phyloP scores from a whole-genome alignment of 2,113 vertebrate species.

The Microcebus griseorufus region DNA sequence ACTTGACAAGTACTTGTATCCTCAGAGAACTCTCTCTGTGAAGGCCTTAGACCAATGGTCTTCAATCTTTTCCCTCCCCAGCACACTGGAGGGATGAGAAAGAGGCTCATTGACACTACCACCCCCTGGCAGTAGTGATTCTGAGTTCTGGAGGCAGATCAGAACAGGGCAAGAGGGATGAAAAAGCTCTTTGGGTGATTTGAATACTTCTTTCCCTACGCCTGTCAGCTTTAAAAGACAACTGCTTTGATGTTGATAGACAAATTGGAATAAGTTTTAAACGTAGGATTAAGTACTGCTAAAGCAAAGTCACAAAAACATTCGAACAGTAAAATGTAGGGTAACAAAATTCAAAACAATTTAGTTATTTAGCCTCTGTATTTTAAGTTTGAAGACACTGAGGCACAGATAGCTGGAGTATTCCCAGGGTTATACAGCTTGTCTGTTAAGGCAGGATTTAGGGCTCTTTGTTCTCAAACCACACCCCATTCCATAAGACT shows the following conservation, averaged over 20 bases:
- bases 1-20: background rate
- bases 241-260: background rate
- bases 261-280: conserved; percentile 15
- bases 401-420: background rate
- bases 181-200: background rate
- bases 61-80: background rate
- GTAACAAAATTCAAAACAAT: background rate
- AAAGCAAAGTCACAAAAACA: background rate
- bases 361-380: background rate
- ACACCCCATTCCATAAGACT: background rate
- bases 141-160: background rate
- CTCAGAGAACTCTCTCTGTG: background rate
- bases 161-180: background rate
- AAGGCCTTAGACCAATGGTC: background rate
- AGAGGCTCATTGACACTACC: background rate
- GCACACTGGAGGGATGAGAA: background rate
- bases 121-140: background rate
- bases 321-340: background rate
- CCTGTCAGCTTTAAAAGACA: conserved; percentile 21
- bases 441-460: background rate
- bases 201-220: background rate
- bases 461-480: background rate
- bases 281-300: background rate
- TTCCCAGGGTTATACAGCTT: background rate
- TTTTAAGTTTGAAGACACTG: background rate